Percentiles rank a stretch among this genome's conserved stretches.
Evolutionary conservation across 2,888 invertebrate genomes (phyloP).

Genomic region (Morpho achilles): DNA sequence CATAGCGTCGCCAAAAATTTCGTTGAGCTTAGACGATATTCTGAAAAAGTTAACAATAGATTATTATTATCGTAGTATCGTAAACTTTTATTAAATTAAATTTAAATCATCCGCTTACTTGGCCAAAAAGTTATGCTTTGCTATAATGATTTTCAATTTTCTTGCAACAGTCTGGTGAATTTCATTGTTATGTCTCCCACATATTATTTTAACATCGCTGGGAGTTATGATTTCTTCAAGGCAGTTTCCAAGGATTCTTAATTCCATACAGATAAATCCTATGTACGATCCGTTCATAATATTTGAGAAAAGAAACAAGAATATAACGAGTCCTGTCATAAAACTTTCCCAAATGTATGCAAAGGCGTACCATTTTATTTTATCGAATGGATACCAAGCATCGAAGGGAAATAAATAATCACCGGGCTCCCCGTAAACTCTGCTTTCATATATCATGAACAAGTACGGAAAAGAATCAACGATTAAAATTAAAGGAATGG

Average conservation of each 20-base stretch:
- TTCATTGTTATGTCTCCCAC: constrained; percentile 22
- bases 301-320: constrained; percentile 45
- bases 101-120: constrained; percentile 37
- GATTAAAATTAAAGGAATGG: constrained; percentile 39
- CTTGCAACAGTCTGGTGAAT: constrained; percentile 38
- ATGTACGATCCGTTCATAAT: constrained; percentile 50
- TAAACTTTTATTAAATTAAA: constrained; percentile 3
- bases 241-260: constrained; percentile 48
- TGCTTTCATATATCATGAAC: constrained; percentile 50
- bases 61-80: constrained; percentile 14
- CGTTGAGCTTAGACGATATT: constrained; percentile 45
- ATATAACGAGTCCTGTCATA: constrained; percentile 54
- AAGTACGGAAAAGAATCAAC: constrained; percentile 54
- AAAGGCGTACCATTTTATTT: constrained; percentile 53
- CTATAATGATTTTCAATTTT: constrained; percentile 49
- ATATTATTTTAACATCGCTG: constrained; percentile 40
- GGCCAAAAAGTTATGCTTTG: constrained; percentile 45
- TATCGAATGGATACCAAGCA: constrained; percentile 68
- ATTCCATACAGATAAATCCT: constrained; percentile 56
- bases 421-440: constrained; percentile 34
- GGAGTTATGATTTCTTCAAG: constrained; percentile 42
- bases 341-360: constrained; percentile 58
- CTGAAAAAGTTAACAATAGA: constrained; percentile 41
- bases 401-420: constrained; percentile 57
- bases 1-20: constrained; percentile 53